Percentiles rank a stretch among this genome's conserved stretches.
phyloP scores from a whole-genome alignment of 2,888 invertebrate species.

The Magallana nippona region DNA sequence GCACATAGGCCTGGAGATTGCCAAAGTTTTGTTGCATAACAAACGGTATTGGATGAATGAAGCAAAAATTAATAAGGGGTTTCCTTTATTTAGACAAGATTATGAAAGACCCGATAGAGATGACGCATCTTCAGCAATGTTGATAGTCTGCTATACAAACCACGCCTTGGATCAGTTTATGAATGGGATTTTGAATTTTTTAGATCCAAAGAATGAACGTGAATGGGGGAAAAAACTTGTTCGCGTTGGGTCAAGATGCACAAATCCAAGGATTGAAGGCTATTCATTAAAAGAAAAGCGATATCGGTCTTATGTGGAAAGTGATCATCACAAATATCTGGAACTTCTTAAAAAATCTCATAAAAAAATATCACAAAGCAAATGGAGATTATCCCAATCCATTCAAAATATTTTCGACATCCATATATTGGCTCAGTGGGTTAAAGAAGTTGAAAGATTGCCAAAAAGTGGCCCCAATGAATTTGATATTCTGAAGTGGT shows the following conservation, averaged over 20 bases:
- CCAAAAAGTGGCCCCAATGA: neutral
- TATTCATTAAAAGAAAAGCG: constrained; percentile 34
- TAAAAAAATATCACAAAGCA: neutral
- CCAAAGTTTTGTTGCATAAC: constrained; percentile 84
- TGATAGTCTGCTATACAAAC: constrained; percentile 79
- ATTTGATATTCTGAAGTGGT: constrained; percentile 2
- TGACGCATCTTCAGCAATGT: constrained; percentile 64
- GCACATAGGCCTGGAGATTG: constrained; percentile 88
- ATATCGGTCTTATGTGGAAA: neutral
- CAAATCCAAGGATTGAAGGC: constrained; percentile 66
- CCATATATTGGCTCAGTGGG: neutral
- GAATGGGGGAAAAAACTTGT: constrained; percentile 49
- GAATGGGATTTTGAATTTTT: constrained; percentile 73
- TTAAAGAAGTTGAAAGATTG: neutral
- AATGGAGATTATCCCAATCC: constrained; percentile 11
- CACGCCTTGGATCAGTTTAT: constrained; percentile 80
- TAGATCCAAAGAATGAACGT: constrained; percentile 53
- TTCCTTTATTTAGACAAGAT: too few species aligned
- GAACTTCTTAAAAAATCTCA: neutral
- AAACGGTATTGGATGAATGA: constrained; percentile 38
- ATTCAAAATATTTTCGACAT: neutral
- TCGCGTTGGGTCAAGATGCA: constrained; percentile 75
- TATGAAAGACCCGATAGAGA: neutral
- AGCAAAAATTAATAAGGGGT: neutral
- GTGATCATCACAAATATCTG: neutral